phyloP scores from a whole-genome alignment of 2,888 invertebrate genomes.

The Ypsolopha sequella region DNA sequence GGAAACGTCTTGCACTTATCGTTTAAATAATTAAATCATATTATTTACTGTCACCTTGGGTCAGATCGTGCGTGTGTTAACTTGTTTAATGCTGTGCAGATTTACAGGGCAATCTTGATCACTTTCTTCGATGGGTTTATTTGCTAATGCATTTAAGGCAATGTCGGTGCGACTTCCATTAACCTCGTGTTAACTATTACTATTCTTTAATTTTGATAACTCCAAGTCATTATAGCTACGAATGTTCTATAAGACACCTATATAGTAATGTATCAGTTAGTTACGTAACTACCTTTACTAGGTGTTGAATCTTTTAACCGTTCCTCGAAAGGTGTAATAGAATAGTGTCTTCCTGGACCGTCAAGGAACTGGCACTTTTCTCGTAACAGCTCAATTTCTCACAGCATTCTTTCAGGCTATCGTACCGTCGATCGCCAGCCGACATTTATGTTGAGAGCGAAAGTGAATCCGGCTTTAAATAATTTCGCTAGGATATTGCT shows the following conservation, averaged over 20 bases:
- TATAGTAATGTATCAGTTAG: too few relatives aligned
- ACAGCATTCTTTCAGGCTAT: slow-evolving; percentile 25
- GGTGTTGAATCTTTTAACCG: neutral
- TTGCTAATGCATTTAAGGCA: too few relatives aligned
- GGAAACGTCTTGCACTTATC: neutral
- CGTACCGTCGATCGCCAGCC: slow-evolving; percentile 25
- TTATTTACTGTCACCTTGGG: slow-evolving; percentile 2
- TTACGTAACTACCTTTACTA: too few relatives aligned
- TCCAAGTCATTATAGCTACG: too few relatives aligned
- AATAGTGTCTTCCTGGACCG: slow-evolving; percentile 4
- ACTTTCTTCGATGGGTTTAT: too few relatives aligned
- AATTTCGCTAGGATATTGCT: slow-evolving; percentile 61
- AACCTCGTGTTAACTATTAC: too few relatives aligned
- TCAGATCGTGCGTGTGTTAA: slow-evolving; percentile 1
- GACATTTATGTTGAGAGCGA: slow-evolving; percentile 34
- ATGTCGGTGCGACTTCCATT: too few relatives aligned
- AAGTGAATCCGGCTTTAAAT: slow-evolving; percentile 55
- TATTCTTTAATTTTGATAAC: too few relatives aligned
- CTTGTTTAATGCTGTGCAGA: too few relatives aligned
- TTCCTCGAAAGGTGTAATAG: slow-evolving; percentile 1
- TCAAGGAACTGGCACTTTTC: slow-evolving; percentile 3
- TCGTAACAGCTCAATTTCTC: slow-evolving; percentile 18
- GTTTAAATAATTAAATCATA: slow-evolving; percentile 4
- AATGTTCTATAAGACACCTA: too few relatives aligned
- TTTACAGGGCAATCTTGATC: too few relatives aligned